These are phyloP conservation scores for Pangasius djambal DNA, from an alignment of 2,797 vertebrate species.

Conservation along the genomic window DNA sequence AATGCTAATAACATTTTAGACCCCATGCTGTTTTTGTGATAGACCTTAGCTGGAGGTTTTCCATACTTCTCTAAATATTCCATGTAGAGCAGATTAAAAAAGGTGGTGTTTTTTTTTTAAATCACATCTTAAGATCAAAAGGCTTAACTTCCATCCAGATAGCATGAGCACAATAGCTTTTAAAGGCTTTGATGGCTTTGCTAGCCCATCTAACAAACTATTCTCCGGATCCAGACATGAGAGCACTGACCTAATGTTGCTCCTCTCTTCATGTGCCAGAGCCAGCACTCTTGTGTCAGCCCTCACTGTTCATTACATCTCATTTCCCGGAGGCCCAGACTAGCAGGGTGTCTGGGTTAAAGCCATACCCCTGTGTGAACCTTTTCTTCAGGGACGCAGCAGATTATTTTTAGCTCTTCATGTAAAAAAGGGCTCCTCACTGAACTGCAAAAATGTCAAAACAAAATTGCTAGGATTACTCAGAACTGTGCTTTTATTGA, in stretches of 20 bases:
- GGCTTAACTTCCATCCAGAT: background rate
- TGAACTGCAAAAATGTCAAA: conserved; percentile 55
- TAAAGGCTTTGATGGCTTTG: conserved; percentile 23
- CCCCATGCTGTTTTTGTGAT: background rate
- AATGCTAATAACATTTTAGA: background rate
- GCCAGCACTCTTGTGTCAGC: conserved; percentile 20
- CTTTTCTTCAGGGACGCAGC: conserved; percentile 45
- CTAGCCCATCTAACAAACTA: conserved; percentile 3
- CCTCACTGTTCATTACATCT: conserved; percentile 39
- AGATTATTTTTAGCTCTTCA: conserved; percentile 60
- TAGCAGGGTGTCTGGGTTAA: conserved; percentile 11
- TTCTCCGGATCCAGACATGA: conserved; percentile 13
- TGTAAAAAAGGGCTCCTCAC: conserved; percentile 38
- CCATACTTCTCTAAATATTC: background rate
- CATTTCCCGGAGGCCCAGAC: conserved; percentile 29
- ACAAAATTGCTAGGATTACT: background rate
- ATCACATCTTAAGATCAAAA: conserved; percentile 4
- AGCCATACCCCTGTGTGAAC: conserved; percentile 46
- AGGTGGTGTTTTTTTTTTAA: background rate
- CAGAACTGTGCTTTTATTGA: background rate
- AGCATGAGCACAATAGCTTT: background rate
- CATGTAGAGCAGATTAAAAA: background rate
- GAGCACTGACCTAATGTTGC: conserved; percentile 27
- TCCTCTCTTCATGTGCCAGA: conserved; percentile 11
- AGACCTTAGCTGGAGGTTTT: background rate